A percentile compares a stretch with the other conserved stretches of the same genome.
Evolutionary conservation across 64 coral and sea anemone species (phyloP).

Genomic region (Dendronephthya gigantea): DNA sequence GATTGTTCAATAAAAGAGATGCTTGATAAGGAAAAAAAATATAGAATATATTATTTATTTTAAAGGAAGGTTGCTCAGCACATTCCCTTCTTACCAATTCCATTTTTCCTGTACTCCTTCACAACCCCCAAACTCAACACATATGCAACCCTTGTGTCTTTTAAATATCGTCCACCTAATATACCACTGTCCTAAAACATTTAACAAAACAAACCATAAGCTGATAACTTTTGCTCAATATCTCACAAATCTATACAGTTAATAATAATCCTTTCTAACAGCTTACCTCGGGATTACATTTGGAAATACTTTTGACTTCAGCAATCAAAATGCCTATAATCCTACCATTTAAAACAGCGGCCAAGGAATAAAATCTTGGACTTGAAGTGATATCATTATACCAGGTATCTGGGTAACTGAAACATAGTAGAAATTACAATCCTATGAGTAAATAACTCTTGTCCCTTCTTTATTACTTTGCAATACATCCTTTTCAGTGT

Average conservation of each 20-base stretch:
- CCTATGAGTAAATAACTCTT: too few relatives aligned
- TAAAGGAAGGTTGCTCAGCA: too few relatives aligned
- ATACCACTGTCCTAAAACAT: constrained; percentile 84
- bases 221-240: too few relatives aligned
- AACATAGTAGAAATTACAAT: background rate
- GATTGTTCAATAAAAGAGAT: constrained; percentile 68
- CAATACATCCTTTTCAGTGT: too few relatives aligned
- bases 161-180: constrained; percentile 56
- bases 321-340: constrained; percentile 94
- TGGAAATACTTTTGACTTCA: constrained; percentile 76
- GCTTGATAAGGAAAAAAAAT: constrained; percentile 39
- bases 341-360: constrained; percentile 51
- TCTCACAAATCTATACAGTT: background rate
- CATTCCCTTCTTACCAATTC: constrained; percentile 58
- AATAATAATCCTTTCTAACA: too few relatives aligned
- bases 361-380: constrained; percentile 86
- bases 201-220: too few relatives aligned
- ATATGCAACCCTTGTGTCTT: constrained; percentile 70
- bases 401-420: constrained; percentile 89
- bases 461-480: too few relatives aligned
- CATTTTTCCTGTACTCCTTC: constrained; percentile 74
- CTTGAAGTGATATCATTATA: constrained; percentile 91
- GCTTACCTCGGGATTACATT: constrained; percentile 74
- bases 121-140: constrained; percentile 89
- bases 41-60: background rate